These are phyloP conservation scores for Neotoxoptera formosana DNA, from an alignment of 1,140 invertebrate species.

Conservation along the genomic window DNA sequence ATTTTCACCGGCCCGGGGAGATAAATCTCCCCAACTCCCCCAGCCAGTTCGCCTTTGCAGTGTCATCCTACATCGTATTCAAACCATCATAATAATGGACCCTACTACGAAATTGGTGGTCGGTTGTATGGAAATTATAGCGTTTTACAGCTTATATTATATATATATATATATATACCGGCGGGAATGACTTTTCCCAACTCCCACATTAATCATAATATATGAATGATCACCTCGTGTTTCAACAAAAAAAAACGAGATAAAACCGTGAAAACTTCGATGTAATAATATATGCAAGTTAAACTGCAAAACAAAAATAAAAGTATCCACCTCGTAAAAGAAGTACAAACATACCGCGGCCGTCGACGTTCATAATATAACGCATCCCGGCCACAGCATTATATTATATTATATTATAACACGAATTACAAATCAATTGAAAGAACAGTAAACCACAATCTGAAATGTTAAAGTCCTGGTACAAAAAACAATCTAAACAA, in stretches of 20 bases:
- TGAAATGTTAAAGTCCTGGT: background rate
- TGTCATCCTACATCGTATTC: background rate
- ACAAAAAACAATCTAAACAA: background rate
- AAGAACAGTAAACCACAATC: background rate
- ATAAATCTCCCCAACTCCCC: too few relatives aligned
- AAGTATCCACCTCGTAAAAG: background rate
- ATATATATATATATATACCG: background rate
- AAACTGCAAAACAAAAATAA: conserved; percentile 1
- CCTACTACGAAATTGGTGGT: background rate
- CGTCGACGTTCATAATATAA: background rate
- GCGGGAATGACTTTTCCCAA: background rate
- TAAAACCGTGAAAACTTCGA: background rate
- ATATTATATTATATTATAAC: background rate
- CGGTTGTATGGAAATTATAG: background rate
- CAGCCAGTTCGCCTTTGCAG: too few relatives aligned
- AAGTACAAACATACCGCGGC: background rate
- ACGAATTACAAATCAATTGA: background rate
- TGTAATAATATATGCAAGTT: conserved; percentile 16
- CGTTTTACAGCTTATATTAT: background rate
- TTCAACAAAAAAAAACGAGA: background rate
- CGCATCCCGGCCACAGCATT: background rate
- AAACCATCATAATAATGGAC: background rate
- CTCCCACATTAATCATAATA: conserved; percentile 1
- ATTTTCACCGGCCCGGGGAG: too few relatives aligned
- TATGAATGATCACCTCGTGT: background rate